phyloP scores from a whole-genome alignment of 2,888 invertebrate genomes.

The Trissolcus brochymenae region DNA sequence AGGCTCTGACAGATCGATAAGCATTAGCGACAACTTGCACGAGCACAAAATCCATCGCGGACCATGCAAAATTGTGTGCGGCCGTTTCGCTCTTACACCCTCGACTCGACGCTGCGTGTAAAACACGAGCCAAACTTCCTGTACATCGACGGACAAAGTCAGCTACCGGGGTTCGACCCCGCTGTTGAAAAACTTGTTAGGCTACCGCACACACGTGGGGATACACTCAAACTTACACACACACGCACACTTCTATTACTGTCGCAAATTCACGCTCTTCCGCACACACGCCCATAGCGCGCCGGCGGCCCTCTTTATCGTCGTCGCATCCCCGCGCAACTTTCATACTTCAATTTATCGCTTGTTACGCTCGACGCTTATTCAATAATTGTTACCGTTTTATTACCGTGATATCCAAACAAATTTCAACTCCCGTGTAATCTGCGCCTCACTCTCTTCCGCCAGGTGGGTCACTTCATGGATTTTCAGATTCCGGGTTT shows the following conservation, averaged over 20 bases:
- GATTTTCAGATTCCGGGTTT: no score
- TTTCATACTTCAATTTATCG: conserved; percentile 38
- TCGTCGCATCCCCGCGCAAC: conserved; percentile 15
- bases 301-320: conserved; percentile 13
- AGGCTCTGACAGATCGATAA: conserved; percentile 59
- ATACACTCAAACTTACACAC: no score
- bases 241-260: no score
- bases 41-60: conserved; percentile 57
- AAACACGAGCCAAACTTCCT: conserved; percentile 39
- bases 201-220: no score
- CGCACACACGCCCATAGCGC: conserved; percentile 6
- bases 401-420: conserved; percentile 15
- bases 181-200: conserved; percentile 40
- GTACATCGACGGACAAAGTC: conserved; percentile 17
- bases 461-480: not conserved
- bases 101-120: conserved; percentile 27
- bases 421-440: no score
- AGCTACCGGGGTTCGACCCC: conserved; percentile 26
- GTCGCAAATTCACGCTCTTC: conserved; percentile 28
- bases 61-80: conserved; percentile 58
- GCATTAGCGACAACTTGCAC: conserved; percentile 63
- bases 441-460: no score
- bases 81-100: not conserved
- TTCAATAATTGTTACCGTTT: conserved; percentile 34
- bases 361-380: conserved; percentile 24